Evolutionary conservation across 2,888 invertebrate species (phyloP).

Genomic region (Mythimna loreyi): DNA sequence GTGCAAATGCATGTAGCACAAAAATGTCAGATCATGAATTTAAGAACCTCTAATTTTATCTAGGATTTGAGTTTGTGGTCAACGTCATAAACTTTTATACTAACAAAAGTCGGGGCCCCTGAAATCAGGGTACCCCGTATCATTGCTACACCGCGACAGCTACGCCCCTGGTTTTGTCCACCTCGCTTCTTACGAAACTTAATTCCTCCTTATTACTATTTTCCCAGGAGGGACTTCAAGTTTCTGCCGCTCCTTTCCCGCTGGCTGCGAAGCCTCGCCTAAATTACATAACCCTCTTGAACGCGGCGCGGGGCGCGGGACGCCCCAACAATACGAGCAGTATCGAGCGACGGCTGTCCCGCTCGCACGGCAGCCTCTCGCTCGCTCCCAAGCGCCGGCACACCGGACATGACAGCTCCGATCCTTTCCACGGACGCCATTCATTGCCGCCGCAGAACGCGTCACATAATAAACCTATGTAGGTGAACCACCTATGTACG

Average conservation of each 20-base stretch:
- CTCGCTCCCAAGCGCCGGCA: slow-evolving; percentile 59
- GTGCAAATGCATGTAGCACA: too few species aligned
- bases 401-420: slow-evolving; percentile 67
- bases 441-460: slow-evolving; percentile 70
- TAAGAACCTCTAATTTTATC: too few species aligned
- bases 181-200: not conserved
- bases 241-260: slow-evolving; percentile 38
- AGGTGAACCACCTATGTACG: slow-evolving; percentile 71
- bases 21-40: too few species aligned
- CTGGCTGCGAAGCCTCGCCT: slow-evolving; percentile 59
- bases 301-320: slow-evolving; percentile 69
- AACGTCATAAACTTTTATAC: too few species aligned
- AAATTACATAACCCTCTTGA: slow-evolving; percentile 74
- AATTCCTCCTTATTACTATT: not conserved
- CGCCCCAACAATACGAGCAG: slow-evolving; percentile 78
- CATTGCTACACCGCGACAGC: too few species aligned
- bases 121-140: too few species aligned
- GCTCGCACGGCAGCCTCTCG: slow-evolving; percentile 57
- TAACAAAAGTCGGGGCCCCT: too few species aligned
- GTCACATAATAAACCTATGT: slow-evolving; percentile 66
- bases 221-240: slow-evolving; percentile 5
- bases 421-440: slow-evolving; percentile 70
- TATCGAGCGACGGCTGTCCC: slow-evolving; percentile 79
- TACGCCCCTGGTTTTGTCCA: not conserved
- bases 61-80: too few species aligned